These are phyloP conservation scores for Apotomis betuletana DNA, from an alignment of 2,888 invertebrate genomes.

Conservation along the genomic window DNA sequence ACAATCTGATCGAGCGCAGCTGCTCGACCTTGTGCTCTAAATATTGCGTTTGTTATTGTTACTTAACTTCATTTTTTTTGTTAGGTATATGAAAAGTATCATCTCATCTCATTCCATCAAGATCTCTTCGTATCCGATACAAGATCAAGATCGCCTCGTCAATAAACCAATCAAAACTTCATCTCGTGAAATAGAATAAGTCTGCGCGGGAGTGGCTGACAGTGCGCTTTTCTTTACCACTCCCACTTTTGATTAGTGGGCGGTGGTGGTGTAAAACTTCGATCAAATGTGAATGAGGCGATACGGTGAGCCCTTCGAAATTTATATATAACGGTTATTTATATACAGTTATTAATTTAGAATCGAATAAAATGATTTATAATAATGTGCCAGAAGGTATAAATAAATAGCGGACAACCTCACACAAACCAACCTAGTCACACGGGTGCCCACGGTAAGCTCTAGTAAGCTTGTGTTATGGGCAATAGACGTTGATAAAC, in stretches of 20 bases:
- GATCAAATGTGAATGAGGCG: background rate
- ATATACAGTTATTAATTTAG: background rate
- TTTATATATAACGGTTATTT: background rate
- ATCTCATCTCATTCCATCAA: no score
- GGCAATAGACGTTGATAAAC: no score
- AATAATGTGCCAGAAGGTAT: no score
- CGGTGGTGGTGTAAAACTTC: background rate
- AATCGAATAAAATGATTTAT: background rate
- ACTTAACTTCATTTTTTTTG: no score
- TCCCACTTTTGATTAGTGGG: background rate
- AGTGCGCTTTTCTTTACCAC: background rate
- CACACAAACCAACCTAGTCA: no score
- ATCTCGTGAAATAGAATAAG: background rate
- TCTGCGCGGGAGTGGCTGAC: background rate
- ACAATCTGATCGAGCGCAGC: no score
- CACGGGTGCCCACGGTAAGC: no score
- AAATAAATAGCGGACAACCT: no score
- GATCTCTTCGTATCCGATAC: background rate
- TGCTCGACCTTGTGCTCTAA: no score
- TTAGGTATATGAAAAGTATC: no score
- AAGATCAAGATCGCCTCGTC: background rate
- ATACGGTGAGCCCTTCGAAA: background rate
- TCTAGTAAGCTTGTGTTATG: no score
- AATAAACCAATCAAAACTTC: slow-evolving; percentile 6
- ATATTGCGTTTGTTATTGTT: no score